Conservation (phyloP, 1,140 invertebrate species). For the Charaxes varanes region DNA sequence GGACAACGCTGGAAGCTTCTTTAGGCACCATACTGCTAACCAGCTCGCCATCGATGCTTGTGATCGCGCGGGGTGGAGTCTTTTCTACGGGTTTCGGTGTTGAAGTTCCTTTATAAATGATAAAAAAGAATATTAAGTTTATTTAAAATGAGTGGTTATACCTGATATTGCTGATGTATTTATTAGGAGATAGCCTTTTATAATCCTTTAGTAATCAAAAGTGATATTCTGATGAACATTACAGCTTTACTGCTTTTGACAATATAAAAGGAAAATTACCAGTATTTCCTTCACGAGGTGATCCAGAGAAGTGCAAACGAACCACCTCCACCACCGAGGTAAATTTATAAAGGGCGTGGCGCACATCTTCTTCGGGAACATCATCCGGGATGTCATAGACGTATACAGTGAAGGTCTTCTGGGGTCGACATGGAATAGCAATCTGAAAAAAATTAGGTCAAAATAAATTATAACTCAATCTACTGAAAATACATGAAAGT, state of each 20-base stretch:
- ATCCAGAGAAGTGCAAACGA: constrained; percentile 70
- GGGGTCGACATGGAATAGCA: constrained; percentile 86
- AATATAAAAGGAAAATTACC: constrained; percentile 21
- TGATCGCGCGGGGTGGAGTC: constrained; percentile 52
- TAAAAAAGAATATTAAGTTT: not conserved
- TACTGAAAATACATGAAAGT: not conserved
- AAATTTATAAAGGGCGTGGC: constrained; percentile 87
- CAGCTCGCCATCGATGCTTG: constrained; percentile 71
- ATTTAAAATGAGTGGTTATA: not conserved
- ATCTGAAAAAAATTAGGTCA: constrained; percentile 79
- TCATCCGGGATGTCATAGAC: constrained; percentile 88
- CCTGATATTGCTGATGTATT: too few species aligned
- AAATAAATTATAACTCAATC: not conserved
- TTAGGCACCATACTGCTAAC: constrained; percentile 71
- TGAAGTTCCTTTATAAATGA: constrained; percentile 39
- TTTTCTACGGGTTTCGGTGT: constrained; percentile 56
- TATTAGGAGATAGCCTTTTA: too few species aligned
- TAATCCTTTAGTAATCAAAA: too few species aligned
- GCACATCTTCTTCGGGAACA: constrained; percentile 86
- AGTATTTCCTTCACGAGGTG: constrained; percentile 52
- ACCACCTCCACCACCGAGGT: constrained; percentile 85
- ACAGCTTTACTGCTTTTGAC: too few species aligned
- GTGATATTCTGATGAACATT: too few species aligned
- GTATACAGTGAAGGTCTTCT: constrained; percentile 87
- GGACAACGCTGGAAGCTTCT: constrained; percentile 77